Base-by-base conservation (phyloP, 2,888 invertebrate species). In the Callimorpha dominula region DNA sequence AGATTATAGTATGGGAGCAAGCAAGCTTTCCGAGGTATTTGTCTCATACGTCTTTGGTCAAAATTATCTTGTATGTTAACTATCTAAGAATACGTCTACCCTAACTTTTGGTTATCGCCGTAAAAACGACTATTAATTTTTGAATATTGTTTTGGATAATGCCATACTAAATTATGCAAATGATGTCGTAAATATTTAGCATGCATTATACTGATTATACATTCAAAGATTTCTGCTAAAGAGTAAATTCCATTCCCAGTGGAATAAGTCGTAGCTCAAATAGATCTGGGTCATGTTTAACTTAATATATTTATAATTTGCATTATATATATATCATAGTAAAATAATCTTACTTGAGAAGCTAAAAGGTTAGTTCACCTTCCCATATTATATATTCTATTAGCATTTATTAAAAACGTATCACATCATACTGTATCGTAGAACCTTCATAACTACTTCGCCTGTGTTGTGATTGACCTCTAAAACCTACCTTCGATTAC, bases 401-500 rank as follows among this genome's bases (percentile, higher is more conserved):
- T 70, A 64, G 52, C 57, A 70, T 65, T 65, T 11, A 70, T 70
- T 69, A 50, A 69, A 62, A 65, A 52, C 50, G 50, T 52, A 50
- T 4, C 12, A 60, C 11, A 62, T 20, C 42, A 52, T 71, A 70
- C 31, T 3, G 42, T 46, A 6, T 69, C 49, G 15, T 62, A 43
- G n/a, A 75, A 78, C 67, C 72, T 80, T 64, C 65, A 72, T 64
- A 65, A 70, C 17, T 64, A 71, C 42, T 72, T 71, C 66, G 71
- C 43, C 57, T 46, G 57, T 60, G 31, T 60, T 54, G 42, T 81
- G 83, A 80, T 43, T 81, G 85, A 81, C 83, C 85, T 85, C 70
- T 71, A 76, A 72, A 78, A 69, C 80, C 73, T 80, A 76, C 78
- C 78, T 77, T 73, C 73, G 70, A 71, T 75, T 82, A 66, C 43